A percentile compares a stretch with the other conserved stretches of the same genome.
Evolutionary conservation across 1,140 invertebrate genomes (phyloP).

Genomic region (Procambarus virginalis): DNA sequence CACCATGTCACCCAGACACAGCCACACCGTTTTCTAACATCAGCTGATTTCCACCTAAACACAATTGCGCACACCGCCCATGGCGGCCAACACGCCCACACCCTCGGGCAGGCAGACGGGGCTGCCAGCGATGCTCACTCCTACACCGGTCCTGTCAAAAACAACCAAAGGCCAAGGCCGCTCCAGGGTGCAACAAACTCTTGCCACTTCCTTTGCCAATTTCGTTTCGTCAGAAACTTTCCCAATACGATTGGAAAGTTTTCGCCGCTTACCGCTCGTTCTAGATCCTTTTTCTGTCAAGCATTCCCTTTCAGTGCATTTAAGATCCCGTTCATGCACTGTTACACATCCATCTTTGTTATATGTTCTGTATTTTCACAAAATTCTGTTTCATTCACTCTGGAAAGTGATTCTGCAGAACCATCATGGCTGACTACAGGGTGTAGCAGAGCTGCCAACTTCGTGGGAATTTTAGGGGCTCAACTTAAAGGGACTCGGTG

Average conservation of each 20-base stretch:
- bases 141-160: slow-evolving; percentile 48
- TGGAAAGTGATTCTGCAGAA: slow-evolving; percentile 59
- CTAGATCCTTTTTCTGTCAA: slow-evolving; percentile 42
- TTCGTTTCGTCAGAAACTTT: slow-evolving; percentile 41
- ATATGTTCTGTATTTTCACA: slow-evolving; percentile 15
- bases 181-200: slow-evolving; percentile 50
- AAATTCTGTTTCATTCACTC: slow-evolving; percentile 48
- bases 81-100: background rate
- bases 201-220: background rate
- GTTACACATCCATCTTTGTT: slow-evolving; percentile 42
- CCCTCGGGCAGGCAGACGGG: background rate
- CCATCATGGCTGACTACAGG: slow-evolving; percentile 65
- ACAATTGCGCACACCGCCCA: background rate
- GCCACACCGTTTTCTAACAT: slow-evolving; percentile 34
- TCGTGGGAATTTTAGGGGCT: background rate
- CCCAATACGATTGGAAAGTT: slow-evolving; percentile 18
- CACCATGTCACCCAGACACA: too few species aligned
- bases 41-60: slow-evolving; percentile 30
- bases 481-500: background rate
- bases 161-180: slow-evolving; percentile 56
- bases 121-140: background rate
- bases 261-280: slow-evolving; percentile 41
- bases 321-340: slow-evolving; percentile 36
- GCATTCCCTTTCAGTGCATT: background rate
- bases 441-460: slow-evolving; percentile 57